A percentile compares a stretch with the other conserved stretches of the same genome.
These are phyloP conservation scores for Eriosoma lanigerum DNA, from an alignment of 1,140 invertebrate species.

Conservation along the genomic window DNA sequence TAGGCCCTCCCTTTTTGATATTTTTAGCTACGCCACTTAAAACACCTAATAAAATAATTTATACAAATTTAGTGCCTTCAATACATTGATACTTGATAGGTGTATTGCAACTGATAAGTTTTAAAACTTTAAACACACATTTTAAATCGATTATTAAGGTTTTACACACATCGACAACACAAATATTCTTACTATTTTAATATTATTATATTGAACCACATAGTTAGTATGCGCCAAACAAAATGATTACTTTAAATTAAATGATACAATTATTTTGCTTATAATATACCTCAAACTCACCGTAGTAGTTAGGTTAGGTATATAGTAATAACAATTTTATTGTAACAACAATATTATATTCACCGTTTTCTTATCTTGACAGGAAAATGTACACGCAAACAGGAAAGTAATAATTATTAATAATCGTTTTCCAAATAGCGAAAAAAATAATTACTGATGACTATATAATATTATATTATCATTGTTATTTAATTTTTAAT, in stretches of 20 bases:
- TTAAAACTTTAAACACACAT: neutral
- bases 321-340: too few relatives aligned
- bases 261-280: neutral
- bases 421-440: conserved; percentile 28
- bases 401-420: neutral
- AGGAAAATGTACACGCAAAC: conserved; percentile 13
- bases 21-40: too few relatives aligned
- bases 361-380: conserved; percentile 31
- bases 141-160: too few relatives aligned
- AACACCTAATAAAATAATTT: too few relatives aligned
- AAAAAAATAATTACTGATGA: neutral
- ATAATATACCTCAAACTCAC: conserved; percentile 7
- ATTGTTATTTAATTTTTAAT: conserved; percentile 30
- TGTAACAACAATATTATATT: neutral
- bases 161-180: neutral
- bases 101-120: neutral
- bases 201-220: too few relatives aligned
- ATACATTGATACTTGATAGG: neutral
- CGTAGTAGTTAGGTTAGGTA: too few relatives aligned
- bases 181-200: too few relatives aligned
- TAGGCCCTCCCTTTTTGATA: too few relatives aligned
- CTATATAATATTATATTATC: too few relatives aligned
- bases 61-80: too few relatives aligned
- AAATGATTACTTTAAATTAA: neutral
- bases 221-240: too few relatives aligned